These are phyloP conservation scores for Tympanoctomys barrerae DNA, from an alignment of 2,797 vertebrate species.

Conservation along the genomic window DNA sequence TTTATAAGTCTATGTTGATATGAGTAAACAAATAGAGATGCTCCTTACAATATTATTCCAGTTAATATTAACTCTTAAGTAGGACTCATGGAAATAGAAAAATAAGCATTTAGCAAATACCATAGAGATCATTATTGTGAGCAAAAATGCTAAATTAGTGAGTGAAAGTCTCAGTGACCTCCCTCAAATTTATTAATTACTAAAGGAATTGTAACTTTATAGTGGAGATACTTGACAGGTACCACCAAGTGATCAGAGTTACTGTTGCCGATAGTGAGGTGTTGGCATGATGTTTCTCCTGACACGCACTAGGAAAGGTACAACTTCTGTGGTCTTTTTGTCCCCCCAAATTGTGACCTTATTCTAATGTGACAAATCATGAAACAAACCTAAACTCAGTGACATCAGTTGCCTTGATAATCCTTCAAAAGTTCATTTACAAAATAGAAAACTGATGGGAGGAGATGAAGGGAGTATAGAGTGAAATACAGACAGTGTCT, in stretches of 20 bases:
- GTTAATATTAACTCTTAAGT: background rate
- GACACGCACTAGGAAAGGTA: background rate
- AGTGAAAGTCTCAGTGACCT: background rate
- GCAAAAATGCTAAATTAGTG: background rate
- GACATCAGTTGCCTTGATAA: background rate
- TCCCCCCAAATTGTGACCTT: background rate
- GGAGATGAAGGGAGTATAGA: background rate
- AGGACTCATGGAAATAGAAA: background rate
- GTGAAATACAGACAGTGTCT: background rate
- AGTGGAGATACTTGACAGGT: background rate
- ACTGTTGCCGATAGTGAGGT: background rate
- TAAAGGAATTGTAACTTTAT: background rate
- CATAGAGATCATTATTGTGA: background rate
- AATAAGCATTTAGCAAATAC: background rate
- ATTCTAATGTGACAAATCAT: background rate
- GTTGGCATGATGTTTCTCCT: background rate
- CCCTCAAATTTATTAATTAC: background rate
- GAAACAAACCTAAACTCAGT: background rate
- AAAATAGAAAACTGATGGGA: background rate
- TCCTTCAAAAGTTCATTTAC: background rate
- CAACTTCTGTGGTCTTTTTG: background rate
- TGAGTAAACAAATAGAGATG: background rate
- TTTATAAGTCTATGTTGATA: background rate
- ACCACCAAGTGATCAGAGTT: background rate
- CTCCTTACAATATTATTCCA: background rate